Base-by-base conservation (phyloP, 2,113 vertebrate species). In the Burhinus oedicnemus region DNA sequence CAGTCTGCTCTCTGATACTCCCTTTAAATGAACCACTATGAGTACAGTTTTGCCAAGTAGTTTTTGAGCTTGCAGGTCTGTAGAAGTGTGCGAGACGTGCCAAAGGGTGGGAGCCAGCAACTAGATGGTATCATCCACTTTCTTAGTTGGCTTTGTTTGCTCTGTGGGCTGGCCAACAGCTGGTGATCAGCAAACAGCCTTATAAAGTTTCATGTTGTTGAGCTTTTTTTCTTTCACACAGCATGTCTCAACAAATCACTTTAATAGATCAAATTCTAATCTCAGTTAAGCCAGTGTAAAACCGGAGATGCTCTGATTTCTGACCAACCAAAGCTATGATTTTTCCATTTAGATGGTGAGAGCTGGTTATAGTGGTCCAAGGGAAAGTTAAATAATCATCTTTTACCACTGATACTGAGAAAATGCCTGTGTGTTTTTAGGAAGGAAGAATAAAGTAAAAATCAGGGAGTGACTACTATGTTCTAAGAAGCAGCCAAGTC, bases 191-290 rank as follows among this genome's bases (percentile, higher is more conserved):
- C 84, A 60, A 47, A 47, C 69, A 52, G 54, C 78, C 78, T 54
- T 19, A 42, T 15, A 20, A 68, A 69, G 55, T 90, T 94, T 88
- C 75, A 72, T 36, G 84, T 75, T 51, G 74, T 70, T 70, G 71
- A 87, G 81, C 34, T 78, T 87, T 36, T 49, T 62, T 81, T n/a
- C 83, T 68, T 90, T 78, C 90, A 38, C 16, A 40, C 52, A 77
- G 54, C 26, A 34, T 61, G 17, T 49, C 83, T 91, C 88, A 96
- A 78, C 85, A 93, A 87, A 93, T 85, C 45, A 38, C 69, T 95
- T 40, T 7, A 26, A 47, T 8, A 40, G 70, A 68, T 81, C 38
- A 34, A 81, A 88, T 93, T 85, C 66, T 55, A 27, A 32, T 78
- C 47, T 61, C 60, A 27, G 57, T 64, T 71, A 65, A 72, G 54